Evolutionary conservation across 1,140 invertebrate genomes (phyloP).

Genomic region (Megalopta genalis): DNA sequence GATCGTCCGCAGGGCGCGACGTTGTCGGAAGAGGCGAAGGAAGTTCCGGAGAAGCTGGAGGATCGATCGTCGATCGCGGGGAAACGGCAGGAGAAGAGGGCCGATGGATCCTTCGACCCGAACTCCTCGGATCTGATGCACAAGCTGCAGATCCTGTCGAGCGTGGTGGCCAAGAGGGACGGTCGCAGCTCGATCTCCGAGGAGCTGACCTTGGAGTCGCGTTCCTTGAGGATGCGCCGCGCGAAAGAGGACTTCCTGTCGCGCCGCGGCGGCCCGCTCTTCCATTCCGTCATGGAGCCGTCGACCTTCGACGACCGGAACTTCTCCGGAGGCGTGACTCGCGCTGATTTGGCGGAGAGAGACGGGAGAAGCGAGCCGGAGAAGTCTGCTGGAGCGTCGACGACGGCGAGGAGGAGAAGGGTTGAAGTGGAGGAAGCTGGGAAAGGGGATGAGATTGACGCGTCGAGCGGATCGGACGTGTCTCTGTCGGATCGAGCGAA

Average conservation of each 20-base stretch:
- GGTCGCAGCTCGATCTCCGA: constrained; percentile 10
- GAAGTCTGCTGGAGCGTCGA: background rate
- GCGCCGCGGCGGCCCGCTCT: constrained; percentile 53
- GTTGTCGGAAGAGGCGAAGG: no score
- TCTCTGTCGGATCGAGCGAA: constrained; percentile 79
- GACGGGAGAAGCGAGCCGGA: background rate
- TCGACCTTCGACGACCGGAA: background rate
- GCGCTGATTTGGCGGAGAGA: background rate
- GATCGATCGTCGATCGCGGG: no score
- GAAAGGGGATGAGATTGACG: background rate
- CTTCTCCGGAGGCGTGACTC: background rate
- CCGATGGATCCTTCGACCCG: background rate
- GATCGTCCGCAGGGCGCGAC: no score
- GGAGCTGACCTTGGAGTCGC: constrained; percentile 41
- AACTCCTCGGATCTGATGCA: constrained; percentile 57
- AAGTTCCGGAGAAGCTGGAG: no score
- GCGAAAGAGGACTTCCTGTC: constrained; percentile 69
- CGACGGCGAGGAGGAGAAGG: no score
- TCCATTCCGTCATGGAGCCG: constrained; percentile 42
- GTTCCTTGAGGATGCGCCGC: constrained; percentile 56
- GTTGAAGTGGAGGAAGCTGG: background rate
- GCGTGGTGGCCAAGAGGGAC: constrained; percentile 46
- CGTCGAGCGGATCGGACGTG: constrained; percentile 1
- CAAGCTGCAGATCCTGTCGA: constrained; percentile 56
- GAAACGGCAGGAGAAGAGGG: no score